A percentile compares a stretch with the other conserved stretches of the same genome.
These are phyloP conservation scores for Drosophila monieri DNA, from an alignment of 2,888 invertebrate species.

Conservation along the genomic window DNA sequence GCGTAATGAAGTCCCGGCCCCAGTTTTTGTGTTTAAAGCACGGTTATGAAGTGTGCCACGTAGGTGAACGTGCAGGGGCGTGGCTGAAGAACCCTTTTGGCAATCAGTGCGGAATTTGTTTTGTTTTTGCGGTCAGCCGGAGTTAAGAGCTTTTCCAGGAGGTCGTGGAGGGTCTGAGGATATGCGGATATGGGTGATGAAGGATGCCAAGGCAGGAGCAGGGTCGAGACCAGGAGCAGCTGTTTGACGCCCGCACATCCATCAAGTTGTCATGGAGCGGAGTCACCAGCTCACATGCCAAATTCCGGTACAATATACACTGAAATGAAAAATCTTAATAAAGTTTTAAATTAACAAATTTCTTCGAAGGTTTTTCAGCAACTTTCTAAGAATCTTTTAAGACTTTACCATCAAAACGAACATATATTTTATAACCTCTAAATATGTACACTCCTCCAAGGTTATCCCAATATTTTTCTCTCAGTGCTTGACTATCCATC, in stretches of 20 bases:
- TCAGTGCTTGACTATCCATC: constrained; percentile 9
- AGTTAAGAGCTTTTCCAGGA: constrained; percentile 29
- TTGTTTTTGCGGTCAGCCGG: constrained; percentile 51
- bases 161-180: neutral
- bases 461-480: neutral
- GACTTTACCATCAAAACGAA: too few relatives aligned
- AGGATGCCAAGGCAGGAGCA: neutral
- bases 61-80: constrained; percentile 14
- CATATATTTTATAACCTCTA: too few relatives aligned
- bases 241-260: constrained; percentile 61
- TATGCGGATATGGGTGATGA: neutral
- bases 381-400: too few relatives aligned
- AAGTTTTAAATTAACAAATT: too few relatives aligned
- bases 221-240: constrained; percentile 29
- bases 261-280: constrained; percentile 55
- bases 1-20: constrained; percentile 59
- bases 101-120: constrained; percentile 60
- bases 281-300: constrained; percentile 30
- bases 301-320: constrained; percentile 5
- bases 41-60: constrained; percentile 45
- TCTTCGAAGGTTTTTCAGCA: too few relatives aligned
- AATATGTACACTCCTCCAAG: too few relatives aligned
- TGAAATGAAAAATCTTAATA: neutral
- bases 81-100: constrained; percentile 63
- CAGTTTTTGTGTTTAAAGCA: constrained; percentile 51